These are phyloP conservation scores for Trachelus stipa DNA, from an alignment of 2,888 invertebrate species.

Conservation along the genomic window DNA sequence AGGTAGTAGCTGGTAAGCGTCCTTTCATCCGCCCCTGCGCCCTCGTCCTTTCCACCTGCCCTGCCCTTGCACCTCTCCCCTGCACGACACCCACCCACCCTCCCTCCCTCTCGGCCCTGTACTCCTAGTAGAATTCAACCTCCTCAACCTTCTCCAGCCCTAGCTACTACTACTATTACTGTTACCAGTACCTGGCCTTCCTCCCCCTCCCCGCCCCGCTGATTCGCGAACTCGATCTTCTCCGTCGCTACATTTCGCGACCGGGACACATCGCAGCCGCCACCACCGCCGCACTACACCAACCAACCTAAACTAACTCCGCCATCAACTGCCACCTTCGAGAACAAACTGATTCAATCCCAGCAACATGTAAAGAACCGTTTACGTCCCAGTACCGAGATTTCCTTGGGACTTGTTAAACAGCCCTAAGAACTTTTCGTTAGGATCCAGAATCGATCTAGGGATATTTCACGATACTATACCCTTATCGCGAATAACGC, in stretches of 20 bases:
- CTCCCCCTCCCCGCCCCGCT: neutral
- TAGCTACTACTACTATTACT: neutral
- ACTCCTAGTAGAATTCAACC: neutral
- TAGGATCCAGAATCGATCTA: neutral
- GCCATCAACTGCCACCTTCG: neutral
- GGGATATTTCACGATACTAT: neutral
- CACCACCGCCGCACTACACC: no score
- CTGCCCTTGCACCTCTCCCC: conserved; percentile 27
- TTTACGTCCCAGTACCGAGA: neutral
- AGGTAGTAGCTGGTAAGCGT: conserved; percentile 67
- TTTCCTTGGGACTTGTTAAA: neutral
- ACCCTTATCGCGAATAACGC: neutral
- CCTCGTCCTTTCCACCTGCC: conserved; percentile 52
- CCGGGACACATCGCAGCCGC: neutral
- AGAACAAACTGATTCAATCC: neutral
- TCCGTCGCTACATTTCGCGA: neutral
- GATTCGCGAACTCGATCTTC: neutral
- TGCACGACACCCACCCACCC: neutral
- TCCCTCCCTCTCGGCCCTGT: neutral
- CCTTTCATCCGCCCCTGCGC: conserved; percentile 62
- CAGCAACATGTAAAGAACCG: neutral
- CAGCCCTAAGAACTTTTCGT: neutral
- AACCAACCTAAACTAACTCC: neutral
- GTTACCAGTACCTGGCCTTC: neutral
- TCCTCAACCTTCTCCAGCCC: neutral